A percentile compares a stretch with the other conserved stretches of the same genome.
Evolutionary conservation across 2,113 vertebrate species (phyloP).

Genomic region (Sturnus vulgaris): DNA sequence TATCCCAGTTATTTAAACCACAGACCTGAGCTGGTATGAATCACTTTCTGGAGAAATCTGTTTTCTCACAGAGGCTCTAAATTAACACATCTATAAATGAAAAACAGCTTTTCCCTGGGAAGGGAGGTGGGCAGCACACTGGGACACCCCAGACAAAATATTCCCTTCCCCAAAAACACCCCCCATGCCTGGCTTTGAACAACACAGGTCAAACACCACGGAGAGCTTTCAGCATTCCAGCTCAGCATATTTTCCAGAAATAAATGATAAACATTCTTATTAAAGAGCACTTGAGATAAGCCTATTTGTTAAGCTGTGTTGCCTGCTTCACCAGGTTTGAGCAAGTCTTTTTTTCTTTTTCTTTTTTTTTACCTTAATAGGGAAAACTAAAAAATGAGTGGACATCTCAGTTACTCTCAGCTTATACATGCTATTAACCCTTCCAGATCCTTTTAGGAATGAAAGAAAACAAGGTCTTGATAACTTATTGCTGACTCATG

Average conservation of each 20-base stretch:
- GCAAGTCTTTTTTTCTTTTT: not conserved
- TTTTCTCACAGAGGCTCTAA: not conserved
- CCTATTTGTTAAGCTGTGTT: slow-evolving; percentile 41
- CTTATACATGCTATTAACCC: not conserved
- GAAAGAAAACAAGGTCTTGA: not conserved
- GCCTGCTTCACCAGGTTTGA: not conserved
- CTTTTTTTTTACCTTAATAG: not conserved
- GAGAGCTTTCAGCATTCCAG: slow-evolving; percentile 35
- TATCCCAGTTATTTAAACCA: not conserved
- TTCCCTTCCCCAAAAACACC: not conserved
- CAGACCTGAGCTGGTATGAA: not conserved
- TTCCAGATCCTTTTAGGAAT: not conserved
- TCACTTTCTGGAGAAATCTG: not conserved
- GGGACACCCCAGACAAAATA: not conserved
- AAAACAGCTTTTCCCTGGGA: not conserved
- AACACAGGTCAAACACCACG: not conserved
- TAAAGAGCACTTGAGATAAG: slow-evolving; percentile 57
- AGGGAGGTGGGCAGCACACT: not conserved
- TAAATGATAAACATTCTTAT: slow-evolving; percentile 52
- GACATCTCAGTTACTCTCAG: not conserved
- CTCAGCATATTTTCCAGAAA: slow-evolving; percentile 50
- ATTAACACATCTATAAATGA: not conserved
- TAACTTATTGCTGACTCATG: not conserved
- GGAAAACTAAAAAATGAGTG: not conserved
- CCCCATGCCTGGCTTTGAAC: not conserved